phyloP scores from a whole-genome alignment of 53 echinoderm and acorn worm genomes.

The Paelopatides confundens region DNA sequence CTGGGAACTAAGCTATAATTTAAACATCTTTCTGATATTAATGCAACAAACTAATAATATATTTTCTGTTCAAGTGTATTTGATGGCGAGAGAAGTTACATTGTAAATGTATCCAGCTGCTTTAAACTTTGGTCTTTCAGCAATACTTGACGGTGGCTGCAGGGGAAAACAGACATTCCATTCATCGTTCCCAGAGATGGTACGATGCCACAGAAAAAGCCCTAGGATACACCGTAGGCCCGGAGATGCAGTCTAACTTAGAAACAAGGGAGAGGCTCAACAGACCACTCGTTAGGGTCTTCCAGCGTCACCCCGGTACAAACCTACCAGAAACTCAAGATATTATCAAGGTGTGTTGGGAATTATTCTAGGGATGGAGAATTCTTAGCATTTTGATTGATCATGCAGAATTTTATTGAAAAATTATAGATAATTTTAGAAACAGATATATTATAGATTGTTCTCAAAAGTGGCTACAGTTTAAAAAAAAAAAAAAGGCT shows the following conservation, averaged over 20 bases:
- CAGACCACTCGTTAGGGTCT: slow-evolving; percentile 85
- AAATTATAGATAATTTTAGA: too few species aligned
- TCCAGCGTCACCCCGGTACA: slow-evolving; percentile 96
- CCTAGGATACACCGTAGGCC: slow-evolving; percentile 89
- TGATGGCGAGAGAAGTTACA: too few species aligned
- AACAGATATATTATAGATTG: too few species aligned
- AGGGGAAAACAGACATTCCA: slow-evolving; percentile 92
- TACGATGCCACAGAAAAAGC: slow-evolving; percentile 98
- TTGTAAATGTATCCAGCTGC: too few species aligned
- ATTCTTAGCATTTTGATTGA: neutral
- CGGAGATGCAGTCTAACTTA: slow-evolving; percentile 91
- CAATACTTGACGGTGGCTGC: slow-evolving; percentile 96
- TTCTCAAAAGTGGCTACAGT: too few species aligned
- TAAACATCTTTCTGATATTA: too few species aligned
- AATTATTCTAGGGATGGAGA: neutral
- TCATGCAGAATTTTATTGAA: neutral
- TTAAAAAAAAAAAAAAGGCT: too few species aligned
- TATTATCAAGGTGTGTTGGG: slow-evolving; percentile 86
- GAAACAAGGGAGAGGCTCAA: slow-evolving; percentile 85
- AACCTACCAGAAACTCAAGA: slow-evolving; percentile 98
- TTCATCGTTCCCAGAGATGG: slow-evolving; percentile 97
- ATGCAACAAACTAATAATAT: too few species aligned
- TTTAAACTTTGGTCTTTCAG: slow-evolving; percentile 63
- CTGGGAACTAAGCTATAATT: too few species aligned
- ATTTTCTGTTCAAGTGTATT: too few species aligned